Evolutionary conservation across 2,888 invertebrate genomes (phyloP), one percentile per base, ranked within the genome.

Genomic region (Sabatieria punctata): DNA sequence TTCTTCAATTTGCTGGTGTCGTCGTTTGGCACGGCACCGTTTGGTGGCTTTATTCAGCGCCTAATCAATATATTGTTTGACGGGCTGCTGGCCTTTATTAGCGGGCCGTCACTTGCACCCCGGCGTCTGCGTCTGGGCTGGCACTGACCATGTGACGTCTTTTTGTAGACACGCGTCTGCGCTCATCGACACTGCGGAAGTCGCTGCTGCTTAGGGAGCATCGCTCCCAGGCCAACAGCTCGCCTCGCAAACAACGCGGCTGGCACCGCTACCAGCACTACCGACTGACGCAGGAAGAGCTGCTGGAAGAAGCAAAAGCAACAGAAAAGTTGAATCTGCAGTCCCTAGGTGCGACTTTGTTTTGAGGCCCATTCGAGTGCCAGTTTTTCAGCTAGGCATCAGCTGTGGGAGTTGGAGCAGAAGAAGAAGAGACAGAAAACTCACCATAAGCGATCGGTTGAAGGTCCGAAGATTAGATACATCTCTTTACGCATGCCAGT

Each of bases 251-350:
- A n/a, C n/a, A n/a, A n/a, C n/a, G n/a, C n/a, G n/a, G n/a, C n/a
- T n/a, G n/a, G n/a, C n/a, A n/a, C n/a, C n/a, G n/a, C n/a, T n/a
- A n/a, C n/a, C n/a, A n/a, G n/a, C 38, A n/a, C 49, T 78, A 76
- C 57, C 49, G 49, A 40, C 77, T 73, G 41, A 86, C 91, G 0
- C 95, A 97, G 66, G 85, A 85, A 57, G 88, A 95, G 65, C 71
- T 93, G 33, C 69, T 97, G 21, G 83, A 80, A 57, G 97, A 97
- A 71, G 93, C 95, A 0, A 79, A 84, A 62, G 75, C 82, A 21
- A 97, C 97, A 0, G 97, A 93, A 66, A 74, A 81, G 57, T 78
- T 85, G 61, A 97, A 97, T 69, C 69, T 88, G 1, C 82, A 84
- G 68, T 89, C 89, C 27, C 72, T 95, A 61, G 85, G 86, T 85